Percentiles rank a stretch among this genome's conserved stretches.
Evolutionary conservation across 2,113 vertebrate genomes (phyloP).

Genomic region (Ochotona princeps): DNA sequence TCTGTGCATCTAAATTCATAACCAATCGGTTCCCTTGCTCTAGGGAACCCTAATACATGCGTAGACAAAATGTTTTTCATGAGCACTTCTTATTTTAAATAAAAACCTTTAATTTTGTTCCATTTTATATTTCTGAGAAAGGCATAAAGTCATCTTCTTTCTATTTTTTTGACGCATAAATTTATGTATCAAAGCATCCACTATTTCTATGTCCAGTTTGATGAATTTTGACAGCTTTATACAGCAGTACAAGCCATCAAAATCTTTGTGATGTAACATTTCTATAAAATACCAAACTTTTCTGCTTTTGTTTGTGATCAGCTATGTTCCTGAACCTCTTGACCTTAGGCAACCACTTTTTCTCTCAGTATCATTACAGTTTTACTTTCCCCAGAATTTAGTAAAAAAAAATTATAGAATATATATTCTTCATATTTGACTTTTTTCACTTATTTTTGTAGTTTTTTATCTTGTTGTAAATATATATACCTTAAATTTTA

Average conservation of each 20-base stretch:
- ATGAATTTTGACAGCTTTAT: background rate
- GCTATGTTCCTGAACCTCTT: background rate
- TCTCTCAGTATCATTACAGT: background rate
- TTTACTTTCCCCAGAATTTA: background rate
- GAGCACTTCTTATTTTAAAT: background rate
- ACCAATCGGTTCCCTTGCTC: background rate
- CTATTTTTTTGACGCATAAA: background rate
- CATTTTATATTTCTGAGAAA: conserved; percentile 1
- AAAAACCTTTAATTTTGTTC: background rate
- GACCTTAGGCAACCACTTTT: background rate
- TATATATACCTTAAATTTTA: background rate
- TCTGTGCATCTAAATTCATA: background rate
- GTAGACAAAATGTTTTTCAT: conserved; percentile 2
- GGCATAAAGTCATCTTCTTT: background rate
- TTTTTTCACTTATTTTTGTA: background rate
- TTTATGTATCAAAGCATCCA: background rate
- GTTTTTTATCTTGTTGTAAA: background rate
- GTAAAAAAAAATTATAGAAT: background rate
- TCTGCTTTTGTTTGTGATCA: background rate
- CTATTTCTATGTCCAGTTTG: background rate
- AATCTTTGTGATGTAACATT: background rate
- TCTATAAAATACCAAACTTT: background rate
- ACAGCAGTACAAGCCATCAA: background rate
- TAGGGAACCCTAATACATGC: background rate
- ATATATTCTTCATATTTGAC: background rate